Percentiles rank a stretch among this genome's conserved stretches.
phyloP scores from a whole-genome alignment of 2,797 vertebrate genomes.

The Benthosema pterotum region DNA sequence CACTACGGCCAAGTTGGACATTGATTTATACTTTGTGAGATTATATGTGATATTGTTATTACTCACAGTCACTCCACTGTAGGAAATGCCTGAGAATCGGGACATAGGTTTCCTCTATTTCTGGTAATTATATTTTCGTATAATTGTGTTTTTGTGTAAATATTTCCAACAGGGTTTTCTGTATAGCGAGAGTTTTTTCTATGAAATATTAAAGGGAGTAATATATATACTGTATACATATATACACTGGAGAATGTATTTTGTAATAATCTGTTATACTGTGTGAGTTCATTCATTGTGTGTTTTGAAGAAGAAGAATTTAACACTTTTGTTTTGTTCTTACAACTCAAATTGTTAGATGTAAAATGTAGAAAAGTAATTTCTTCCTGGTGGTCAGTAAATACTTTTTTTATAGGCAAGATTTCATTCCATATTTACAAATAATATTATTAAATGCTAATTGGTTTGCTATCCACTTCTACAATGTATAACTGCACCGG shows the following conservation, averaged over 20 bases:
- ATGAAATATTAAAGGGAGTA: constrained; percentile 63
- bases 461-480: no score
- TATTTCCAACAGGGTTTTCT: constrained; percentile 35
- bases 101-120: neutral
- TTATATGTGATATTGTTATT: constrained; percentile 1
- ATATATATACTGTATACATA: constrained; percentile 53
- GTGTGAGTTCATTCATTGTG: neutral
- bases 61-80: neutral
- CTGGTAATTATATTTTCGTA: no score
- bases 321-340: no score
- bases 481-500: no score
- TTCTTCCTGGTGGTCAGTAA: no score
- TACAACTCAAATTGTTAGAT: no score
- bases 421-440: no score
- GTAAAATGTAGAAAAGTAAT: no score
- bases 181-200: constrained; percentile 48
- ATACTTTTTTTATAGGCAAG: no score
- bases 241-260: neutral
- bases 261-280: neutral
- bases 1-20: constrained; percentile 5
- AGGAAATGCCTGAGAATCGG: neutral
- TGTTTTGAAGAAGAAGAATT: neutral
- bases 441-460: no score
- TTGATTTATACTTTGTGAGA: constrained; percentile 15
- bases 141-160: constrained; percentile 33